phyloP scores from a whole-genome alignment of 2,888 invertebrate species.

The Lithosia quadra region DNA sequence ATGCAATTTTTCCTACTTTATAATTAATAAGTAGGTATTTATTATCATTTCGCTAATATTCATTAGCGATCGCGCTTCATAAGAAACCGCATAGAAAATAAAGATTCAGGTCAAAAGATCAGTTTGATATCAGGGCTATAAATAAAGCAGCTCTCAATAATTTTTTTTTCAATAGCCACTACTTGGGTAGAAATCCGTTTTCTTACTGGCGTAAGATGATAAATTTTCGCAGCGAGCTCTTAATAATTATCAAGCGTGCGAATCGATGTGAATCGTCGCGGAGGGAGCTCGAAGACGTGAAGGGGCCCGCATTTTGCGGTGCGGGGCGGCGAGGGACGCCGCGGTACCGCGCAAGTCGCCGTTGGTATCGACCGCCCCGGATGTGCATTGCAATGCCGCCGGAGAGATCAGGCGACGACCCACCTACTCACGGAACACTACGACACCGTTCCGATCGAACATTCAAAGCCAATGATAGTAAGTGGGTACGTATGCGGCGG shows the following conservation, averaged over 20 bases:
- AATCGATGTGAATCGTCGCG: slow-evolving; percentile 79
- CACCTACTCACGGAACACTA: slow-evolving; percentile 70
- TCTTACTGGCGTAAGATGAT: slow-evolving; percentile 51
- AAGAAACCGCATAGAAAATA: not conserved
- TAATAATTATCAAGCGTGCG: slow-evolving; percentile 75
- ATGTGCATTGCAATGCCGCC: slow-evolving; percentile 80
- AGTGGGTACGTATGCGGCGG: slow-evolving; percentile 36
- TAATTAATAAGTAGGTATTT: not conserved
- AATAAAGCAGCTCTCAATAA: not conserved
- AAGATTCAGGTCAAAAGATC: not conserved
- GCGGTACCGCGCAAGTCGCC: slow-evolving; percentile 82
- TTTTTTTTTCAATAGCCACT: slow-evolving; percentile 2
- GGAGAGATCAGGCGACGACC: slow-evolving; percentile 77
- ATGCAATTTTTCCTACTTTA: no score
- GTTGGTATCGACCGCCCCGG: slow-evolving; percentile 84
- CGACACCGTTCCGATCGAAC: slow-evolving; percentile 56
- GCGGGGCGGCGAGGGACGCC: slow-evolving; percentile 69
- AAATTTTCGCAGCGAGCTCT: slow-evolving; percentile 58
- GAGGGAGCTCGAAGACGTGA: slow-evolving; percentile 68
- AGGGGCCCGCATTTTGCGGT: slow-evolving; percentile 56
- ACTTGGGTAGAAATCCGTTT: slow-evolving; percentile 29
- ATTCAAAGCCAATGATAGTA: slow-evolving; percentile 33
- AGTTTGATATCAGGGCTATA: not conserved
- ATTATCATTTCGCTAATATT: not conserved
- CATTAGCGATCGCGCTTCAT: not conserved